Percentiles rank a stretch among this genome's conserved stretches.
phyloP scores from a whole-genome alignment of 2,113 vertebrate genomes.

The Oncorhynchus mykiss region DNA sequence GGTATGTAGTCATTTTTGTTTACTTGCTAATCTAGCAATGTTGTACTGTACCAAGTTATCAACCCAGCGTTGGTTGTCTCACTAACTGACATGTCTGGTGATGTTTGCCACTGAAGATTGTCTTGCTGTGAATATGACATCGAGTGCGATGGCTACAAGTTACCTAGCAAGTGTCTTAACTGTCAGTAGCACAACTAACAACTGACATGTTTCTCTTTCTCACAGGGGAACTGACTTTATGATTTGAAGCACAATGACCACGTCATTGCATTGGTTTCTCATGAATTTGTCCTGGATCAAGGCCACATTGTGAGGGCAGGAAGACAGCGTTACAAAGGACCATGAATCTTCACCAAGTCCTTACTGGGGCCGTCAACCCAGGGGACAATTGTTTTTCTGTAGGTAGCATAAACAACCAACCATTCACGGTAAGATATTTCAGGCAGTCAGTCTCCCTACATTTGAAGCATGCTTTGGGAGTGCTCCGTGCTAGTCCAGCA shows the following conservation, averaged over 20 bases:
- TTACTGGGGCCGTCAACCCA: conserved; percentile 94
- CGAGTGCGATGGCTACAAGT: background rate
- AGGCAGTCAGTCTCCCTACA: background rate
- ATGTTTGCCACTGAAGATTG: too few species aligned
- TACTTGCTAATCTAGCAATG: too few species aligned
- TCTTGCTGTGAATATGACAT: too few species aligned
- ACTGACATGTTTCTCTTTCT: background rate
- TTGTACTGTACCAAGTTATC: too few species aligned
- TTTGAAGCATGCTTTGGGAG: background rate
- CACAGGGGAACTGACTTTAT: conserved; percentile 5
- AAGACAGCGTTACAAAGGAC: conserved; percentile 36
- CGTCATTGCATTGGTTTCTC: conserved; percentile 48
- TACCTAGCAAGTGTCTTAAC: background rate
- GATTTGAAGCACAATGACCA: conserved; percentile 42
- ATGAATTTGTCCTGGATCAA: conserved; percentile 42
- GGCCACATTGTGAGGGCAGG: conserved; percentile 44
- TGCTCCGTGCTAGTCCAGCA: background rate
- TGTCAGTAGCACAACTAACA: background rate
- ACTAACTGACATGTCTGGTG: too few species aligned
- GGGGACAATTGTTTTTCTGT: conserved; percentile 94
- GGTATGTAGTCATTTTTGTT: too few species aligned
- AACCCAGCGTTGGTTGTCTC: too few species aligned
- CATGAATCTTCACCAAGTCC: conserved; percentile 97
- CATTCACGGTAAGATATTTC: conserved; percentile 85
- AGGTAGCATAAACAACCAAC: conserved; percentile 82